A percentile compares a stretch with the other conserved stretches of the same genome.
Evolutionary conservation across 1,140 invertebrate genomes (phyloP).

Genomic region (Gonioctena quinquepunctata): DNA sequence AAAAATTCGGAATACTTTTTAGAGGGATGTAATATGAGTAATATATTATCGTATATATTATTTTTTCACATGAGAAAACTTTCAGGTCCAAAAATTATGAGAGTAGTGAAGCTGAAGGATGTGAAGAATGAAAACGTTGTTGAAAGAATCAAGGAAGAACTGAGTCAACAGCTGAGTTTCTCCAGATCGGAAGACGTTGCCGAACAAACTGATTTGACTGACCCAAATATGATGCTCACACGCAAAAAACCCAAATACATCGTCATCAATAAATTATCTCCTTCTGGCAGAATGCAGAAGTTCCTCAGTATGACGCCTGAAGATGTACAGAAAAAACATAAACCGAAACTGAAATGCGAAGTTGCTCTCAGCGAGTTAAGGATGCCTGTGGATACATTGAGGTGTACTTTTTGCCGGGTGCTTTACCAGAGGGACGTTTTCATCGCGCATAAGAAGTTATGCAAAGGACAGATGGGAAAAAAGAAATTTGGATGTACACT

Average conservation of each 20-base stretch:
- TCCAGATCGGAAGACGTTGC: background rate
- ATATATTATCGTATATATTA: no score
- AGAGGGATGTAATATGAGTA: no score
- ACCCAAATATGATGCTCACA: background rate
- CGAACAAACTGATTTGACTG: background rate
- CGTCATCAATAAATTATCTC: background rate
- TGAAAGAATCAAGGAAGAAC: constrained; percentile 38
- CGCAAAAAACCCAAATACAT: background rate
- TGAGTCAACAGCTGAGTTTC: constrained; percentile 21
- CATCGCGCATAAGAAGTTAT: constrained; percentile 37
- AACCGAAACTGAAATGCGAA: constrained; percentile 37
- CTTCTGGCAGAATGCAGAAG: constrained; percentile 31
- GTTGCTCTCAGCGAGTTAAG: constrained; percentile 33
- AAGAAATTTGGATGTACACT: constrained; percentile 42
- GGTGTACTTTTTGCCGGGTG: constrained; percentile 38
- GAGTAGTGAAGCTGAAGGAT: constrained; percentile 36
- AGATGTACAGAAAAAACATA: constrained; percentile 27
- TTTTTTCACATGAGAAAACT: background rate
- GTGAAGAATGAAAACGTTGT: constrained; percentile 36
- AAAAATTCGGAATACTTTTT: no score
- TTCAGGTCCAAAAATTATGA: constrained; percentile 5
- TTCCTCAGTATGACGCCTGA: constrained; percentile 43
- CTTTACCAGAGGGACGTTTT: constrained; percentile 32
- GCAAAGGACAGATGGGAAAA: constrained; percentile 29
- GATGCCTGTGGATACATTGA: constrained; percentile 41